Evolutionary conservation across 1,140 invertebrate genomes (phyloP), one percentile per base, ranked within the genome.

Genomic region (Aethina tumida): DNA sequence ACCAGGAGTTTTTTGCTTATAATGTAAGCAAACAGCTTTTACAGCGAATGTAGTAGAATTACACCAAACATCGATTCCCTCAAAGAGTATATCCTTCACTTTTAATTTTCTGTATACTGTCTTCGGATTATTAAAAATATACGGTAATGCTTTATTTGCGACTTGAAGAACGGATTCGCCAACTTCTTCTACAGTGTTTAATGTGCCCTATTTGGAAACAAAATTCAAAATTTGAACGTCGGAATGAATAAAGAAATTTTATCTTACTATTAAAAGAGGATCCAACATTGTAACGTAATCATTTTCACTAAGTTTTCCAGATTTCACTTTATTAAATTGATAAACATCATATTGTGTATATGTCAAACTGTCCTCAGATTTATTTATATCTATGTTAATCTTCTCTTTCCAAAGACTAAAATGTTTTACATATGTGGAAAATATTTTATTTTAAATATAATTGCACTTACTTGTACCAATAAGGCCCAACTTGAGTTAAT

Each of bases 401-500:
- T 86, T 87, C 45, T 79, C 71, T 54, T 83, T 84, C 22, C 31
- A 47, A 27, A 49, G 49, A 39, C 52, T 54, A 20, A 29, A 45
- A 48, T 29, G 13, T 12, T 13, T 22, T 22, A 5, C 3, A 4
- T 10, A 18, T 34, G n/a, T n/a, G n/a, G n/a, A n/a, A n/a, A n/a
- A n/a, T n/a, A n/a, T n/a, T n/a, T n/a, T n/a, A n/a, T n/a, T n/a
- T n/a, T n/a, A n/a, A n/a, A n/a, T n/a, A n/a, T n/a, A n/a, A n/a
- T n/a, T n/a, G n/a, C 39, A 47, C 73, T 75, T 63, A 87, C 82
- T 82, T 75, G 57, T 81, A 85, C 52, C 75, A 72, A 59, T 71
- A 85, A 1, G 82, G 82, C 28, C 83, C 82, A 5, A 85, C 51
- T 71, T 87, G 77, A 49, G 82, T 64, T 0, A 86, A 45, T 5